Base-by-base conservation (phyloP, 2,113 vertebrate species). In the Turnix velox region DNA sequence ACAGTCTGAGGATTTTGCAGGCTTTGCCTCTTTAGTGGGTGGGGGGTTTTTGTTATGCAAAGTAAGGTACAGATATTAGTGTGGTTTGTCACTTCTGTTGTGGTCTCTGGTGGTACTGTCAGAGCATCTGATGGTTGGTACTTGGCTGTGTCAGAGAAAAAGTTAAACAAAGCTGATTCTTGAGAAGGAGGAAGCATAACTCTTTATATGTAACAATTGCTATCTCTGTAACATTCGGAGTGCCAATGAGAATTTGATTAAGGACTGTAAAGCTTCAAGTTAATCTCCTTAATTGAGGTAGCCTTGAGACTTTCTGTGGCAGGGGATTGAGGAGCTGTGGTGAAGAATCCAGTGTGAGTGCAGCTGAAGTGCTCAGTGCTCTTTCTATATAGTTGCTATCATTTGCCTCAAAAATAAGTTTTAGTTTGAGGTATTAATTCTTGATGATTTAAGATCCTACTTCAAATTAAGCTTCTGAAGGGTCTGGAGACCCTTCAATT, bases 81-180 rank as follows among this genome's bases (percentile, higher is more conserved):
- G 2, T 39, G 33, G 58, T 40, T 6, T 57, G 14, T 12, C 1
- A 1, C 42, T 63, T 83, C 46, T 25, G 12, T 35, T 1, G 1
- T n/a, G 13, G 24, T 31, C 27, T 79, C 17, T 52, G 31, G 31
- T 52, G 31, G 31, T 43, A 40, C 9, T 57, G 52, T 43, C 31
- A 65, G 74, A 79, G 45, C 62, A 85, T 4, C 51, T 77, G 14
- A 14, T 68, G 55, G 43, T 6, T 71, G 74, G 15, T 17, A 30
- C n/a, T 72, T 85, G 40, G 28, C 40, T 59, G 22, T 55, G 28
- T 49, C 33, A 62, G 81, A 84, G 22, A 49, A 61, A 48, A 77
- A 77, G 42, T 27, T 65, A n/a, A 52, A 40, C 30, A 63, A 63
- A 46, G 25, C 33, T 80, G 58, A 16, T 16, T 59, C 27, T 76